Percentiles rank a stretch among this genome's conserved stretches.
Evolutionary conservation across 2,888 invertebrate species (phyloP).

Genomic region (Chaetogeoica ovagalla): DNA sequence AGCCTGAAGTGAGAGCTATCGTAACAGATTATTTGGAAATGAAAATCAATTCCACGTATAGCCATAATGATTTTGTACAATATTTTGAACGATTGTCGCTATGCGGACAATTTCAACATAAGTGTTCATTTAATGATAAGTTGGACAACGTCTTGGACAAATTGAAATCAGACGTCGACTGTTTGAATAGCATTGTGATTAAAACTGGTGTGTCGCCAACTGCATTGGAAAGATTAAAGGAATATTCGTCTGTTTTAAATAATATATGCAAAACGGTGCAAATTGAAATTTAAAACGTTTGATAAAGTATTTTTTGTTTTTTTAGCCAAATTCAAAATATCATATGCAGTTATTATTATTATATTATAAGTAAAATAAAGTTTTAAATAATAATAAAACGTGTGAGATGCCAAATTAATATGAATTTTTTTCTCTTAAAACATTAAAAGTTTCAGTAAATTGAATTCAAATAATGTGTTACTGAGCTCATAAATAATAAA

Average conservation of each 20-base stretch:
- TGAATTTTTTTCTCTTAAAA: too few relatives aligned
- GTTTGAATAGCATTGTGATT: constrained; percentile 3
- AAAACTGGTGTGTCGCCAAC: constrained; percentile 11
- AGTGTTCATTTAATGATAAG: constrained; percentile 7
- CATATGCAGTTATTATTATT: too few relatives aligned
- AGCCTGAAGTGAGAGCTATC: constrained; percentile 4
- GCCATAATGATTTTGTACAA: neutral
- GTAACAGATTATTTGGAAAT: constrained; percentile 44
- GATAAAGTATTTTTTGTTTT: neutral
- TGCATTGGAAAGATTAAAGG: constrained; percentile 11
- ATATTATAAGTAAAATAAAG: too few relatives aligned
- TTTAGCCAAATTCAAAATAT: neutral
- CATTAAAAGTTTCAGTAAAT: too few relatives aligned
- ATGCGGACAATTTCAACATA: constrained; percentile 23
- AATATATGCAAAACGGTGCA: constrained; percentile 10
- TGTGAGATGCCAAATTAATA: too few relatives aligned
- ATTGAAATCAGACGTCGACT: constrained; percentile 24
- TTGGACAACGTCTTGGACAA: constrained; percentile 16
- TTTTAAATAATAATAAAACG: too few relatives aligned
- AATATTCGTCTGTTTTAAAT: constrained; percentile 24
- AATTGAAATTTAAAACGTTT: neutral
- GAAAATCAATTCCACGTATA: constrained; percentile 13
- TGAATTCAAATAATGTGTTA: too few relatives aligned
- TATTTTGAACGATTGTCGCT: constrained; percentile 13
- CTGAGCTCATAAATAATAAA: too few relatives aligned